These are phyloP conservation scores for Coenonympha arcania DNA, from an alignment of 2,888 invertebrate species.

Conservation along the genomic window DNA sequence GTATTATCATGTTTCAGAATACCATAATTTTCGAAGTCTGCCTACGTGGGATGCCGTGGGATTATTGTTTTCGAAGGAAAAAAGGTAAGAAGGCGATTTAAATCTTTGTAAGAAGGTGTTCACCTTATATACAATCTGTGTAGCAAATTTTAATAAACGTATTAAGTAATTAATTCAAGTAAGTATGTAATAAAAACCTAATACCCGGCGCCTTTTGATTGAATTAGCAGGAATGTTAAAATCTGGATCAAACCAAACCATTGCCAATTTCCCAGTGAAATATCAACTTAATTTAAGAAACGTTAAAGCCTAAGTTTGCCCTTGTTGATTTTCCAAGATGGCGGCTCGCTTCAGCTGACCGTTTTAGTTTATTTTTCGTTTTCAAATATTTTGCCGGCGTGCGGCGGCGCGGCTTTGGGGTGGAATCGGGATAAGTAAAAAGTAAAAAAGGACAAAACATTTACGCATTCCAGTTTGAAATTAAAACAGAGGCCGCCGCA, in stretches of 20 bases:
- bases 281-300: constrained; percentile 24
- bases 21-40: too few species aligned
- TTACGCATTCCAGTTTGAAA: constrained; percentile 12
- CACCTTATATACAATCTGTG: too few species aligned
- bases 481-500: constrained; percentile 7
- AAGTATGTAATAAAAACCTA: constrained; percentile 6
- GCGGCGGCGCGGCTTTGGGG: constrained; percentile 46
- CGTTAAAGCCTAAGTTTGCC: constrained; percentile 27
- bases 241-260: constrained; percentile 22
- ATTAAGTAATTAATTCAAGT: neutral
- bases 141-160: neutral
- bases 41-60: too few species aligned
- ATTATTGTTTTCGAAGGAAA: too few species aligned
- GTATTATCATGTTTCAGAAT: too few species aligned
- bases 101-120: too few species aligned
- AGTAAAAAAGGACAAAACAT: constrained; percentile 26
- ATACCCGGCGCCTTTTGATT: constrained; percentile 41
- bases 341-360: constrained; percentile 41
- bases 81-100: too few species aligned
- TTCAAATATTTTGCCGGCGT: constrained; percentile 48
- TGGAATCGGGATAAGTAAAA: constrained; percentile 37
- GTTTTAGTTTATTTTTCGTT: constrained; percentile 58
- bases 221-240: constrained; percentile 39
- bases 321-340: constrained; percentile 43
- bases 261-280: constrained; percentile 17